phyloP scores from a whole-genome alignment of 2,888 invertebrate species.

The Lathronympha strigana region DNA sequence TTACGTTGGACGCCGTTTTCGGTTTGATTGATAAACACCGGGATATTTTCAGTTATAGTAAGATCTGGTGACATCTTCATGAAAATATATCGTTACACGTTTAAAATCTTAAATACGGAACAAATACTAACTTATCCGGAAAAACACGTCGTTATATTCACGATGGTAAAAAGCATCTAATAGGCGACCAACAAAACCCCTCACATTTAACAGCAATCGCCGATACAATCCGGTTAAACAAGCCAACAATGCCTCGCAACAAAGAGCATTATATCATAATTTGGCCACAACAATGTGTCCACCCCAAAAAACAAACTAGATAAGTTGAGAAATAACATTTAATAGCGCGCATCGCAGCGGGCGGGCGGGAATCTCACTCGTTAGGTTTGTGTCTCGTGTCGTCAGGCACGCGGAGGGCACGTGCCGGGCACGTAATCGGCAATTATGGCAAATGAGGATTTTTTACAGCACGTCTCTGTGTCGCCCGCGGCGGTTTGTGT shows the following conservation, averaged over 20 bases:
- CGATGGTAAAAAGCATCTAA: conserved; percentile 15
- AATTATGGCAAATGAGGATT: conserved; percentile 53
- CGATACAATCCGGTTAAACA: conserved; percentile 38
- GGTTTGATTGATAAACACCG: no score
- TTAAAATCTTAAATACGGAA: no score
- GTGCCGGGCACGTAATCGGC: conserved; percentile 44
- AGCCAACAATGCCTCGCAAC: conserved; percentile 37
- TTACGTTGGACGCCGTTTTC: no score
- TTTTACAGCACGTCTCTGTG: conserved; percentile 50
- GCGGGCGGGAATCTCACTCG: conserved; percentile 65
- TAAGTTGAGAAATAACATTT: conserved; percentile 50
- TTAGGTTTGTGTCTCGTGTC: conserved; percentile 50
- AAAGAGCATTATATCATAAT: conserved; percentile 42
- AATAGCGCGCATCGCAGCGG: conserved; percentile 58
- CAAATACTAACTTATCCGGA: neutral
- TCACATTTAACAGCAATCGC: conserved; percentile 30
- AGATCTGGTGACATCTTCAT: no score
- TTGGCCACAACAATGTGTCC: conserved; percentile 40
- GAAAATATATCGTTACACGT: no score
- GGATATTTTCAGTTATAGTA: no score
- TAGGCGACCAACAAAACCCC: conserved; percentile 10
- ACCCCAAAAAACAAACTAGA: conserved; percentile 41
- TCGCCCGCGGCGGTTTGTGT: conserved; percentile 50
- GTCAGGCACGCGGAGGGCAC: conserved; percentile 37
- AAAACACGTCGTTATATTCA: neutral